These are phyloP conservation scores for human (Homo sapiens) DNA, from an alignment of 2,113 vertebrate species.

Conservation along the genomic window DNA sequence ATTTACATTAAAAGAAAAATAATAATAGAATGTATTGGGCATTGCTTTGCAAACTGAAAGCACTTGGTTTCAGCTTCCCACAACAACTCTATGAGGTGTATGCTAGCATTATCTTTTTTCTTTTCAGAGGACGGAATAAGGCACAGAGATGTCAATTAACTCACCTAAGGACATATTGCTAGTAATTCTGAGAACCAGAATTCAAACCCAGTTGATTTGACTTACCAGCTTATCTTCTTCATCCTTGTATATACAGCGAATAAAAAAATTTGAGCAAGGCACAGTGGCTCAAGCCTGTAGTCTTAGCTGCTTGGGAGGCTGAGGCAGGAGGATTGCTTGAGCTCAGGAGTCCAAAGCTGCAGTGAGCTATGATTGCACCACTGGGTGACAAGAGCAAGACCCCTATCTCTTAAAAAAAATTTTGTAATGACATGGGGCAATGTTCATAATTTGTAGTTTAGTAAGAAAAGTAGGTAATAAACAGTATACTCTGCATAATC, in stretches of 20 bases:
- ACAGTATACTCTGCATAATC: neutral
- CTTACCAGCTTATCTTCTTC: neutral
- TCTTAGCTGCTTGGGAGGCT: no score
- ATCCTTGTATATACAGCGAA: accelerated
- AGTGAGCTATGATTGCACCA: no score
- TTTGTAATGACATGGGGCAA: neutral
- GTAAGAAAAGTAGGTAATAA: neutral
- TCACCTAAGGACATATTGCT: neutral
- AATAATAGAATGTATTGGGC: neutral
- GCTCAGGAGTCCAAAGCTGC: no score
- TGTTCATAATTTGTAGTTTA: neutral
- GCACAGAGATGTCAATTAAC: neutral
- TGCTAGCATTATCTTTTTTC: neutral
- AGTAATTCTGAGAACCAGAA: neutral
- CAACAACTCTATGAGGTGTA: accelerated
- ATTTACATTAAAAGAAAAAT: neutral
- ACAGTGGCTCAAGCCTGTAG: no score
- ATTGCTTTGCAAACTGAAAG: neutral
- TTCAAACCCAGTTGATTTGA: neutral
- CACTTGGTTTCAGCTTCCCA: neutral
- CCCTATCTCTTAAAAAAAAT: no score
- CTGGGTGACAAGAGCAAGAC: no score
- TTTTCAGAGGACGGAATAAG: neutral
- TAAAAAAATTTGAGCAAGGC: no score
- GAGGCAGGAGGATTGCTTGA: no score